These are phyloP conservation scores for Apteryx mantelli DNA, from an alignment of 2,113 vertebrate genomes.

Conservation along the genomic window DNA sequence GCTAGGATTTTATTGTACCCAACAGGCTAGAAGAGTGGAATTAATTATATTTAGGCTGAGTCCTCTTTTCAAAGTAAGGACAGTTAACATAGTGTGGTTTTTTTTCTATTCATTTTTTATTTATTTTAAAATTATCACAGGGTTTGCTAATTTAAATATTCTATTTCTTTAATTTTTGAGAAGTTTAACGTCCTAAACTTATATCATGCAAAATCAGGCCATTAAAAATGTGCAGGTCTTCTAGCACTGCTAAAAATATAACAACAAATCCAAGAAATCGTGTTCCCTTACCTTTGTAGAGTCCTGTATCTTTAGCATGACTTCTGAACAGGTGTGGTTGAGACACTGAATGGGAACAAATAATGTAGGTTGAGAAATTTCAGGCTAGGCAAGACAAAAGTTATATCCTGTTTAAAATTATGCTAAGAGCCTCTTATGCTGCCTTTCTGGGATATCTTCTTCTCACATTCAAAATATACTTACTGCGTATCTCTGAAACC, in stretches of 20 bases:
- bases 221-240: fast-evolving
- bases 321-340: background rate
- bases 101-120: background rate
- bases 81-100: background rate
- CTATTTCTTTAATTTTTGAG: background rate
- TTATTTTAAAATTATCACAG: background rate
- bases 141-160: background rate
- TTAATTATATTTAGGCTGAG: background rate
- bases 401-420: background rate
- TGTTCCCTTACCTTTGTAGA: background rate
- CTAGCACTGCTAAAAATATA: background rate
- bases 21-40: background rate
- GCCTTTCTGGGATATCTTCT: background rate
- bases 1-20: background rate
- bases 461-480: background rate
- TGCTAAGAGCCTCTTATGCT: background rate
- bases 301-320: background rate
- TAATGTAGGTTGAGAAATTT: background rate
- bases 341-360: background rate
- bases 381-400: background rate
- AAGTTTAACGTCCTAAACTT: background rate
- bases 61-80: background rate
- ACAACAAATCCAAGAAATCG: background rate
- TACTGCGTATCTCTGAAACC: background rate
- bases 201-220: background rate